Evolutionary conservation across 2,113 vertebrate species (phyloP), one percentile per base, ranked within the genome.

Genomic region (Channa argus): DNA sequence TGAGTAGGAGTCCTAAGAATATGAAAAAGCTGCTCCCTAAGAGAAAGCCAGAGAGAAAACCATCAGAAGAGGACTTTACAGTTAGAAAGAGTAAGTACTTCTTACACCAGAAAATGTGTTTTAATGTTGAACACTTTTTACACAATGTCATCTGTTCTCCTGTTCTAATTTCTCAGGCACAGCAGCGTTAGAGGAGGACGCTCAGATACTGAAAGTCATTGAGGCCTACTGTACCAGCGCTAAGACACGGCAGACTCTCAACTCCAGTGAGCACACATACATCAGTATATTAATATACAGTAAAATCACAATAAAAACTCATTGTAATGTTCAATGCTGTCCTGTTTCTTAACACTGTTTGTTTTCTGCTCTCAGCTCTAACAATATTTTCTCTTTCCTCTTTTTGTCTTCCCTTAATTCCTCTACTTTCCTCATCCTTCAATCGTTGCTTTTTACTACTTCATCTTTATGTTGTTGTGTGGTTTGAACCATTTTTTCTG

Each of bases 171-270:
- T 74, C 44, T 64, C 91, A 99, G 98, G 98, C 88, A 99, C 97
- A 5, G 98, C 96, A 12, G 98, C 97, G 56, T 92, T 99, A 68
- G 98, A 99, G 87, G 98, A 99, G 91, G 98, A 99, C 2, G 97
- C 98, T 38, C 97, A 99, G 89, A 99, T 99, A 76, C 95, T 99
- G 63, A 99, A 99, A 87, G 98, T 99, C 73, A 99, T 99, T 1
- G 98, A 99, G 86, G 98, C 98, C 0, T 99, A 99, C 83, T 99
- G 98, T 80, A 99, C 98, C 66, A 99, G 98, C 79, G 98, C 97
- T 92, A 98, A 97, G 93, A 99, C 98, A 0, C 93, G 98, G 38
- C 98, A 99, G 91, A 99, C 98, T 0, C 94, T 99, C 76, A 99
- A 99, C 88, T 99, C 98, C 76, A 99, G 98, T 99, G 94, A 97